Evolutionary conservation across 2,888 invertebrate species (phyloP), one percentile per base, ranked within the genome.

Genomic region (Trichopria drosophilae): DNA sequence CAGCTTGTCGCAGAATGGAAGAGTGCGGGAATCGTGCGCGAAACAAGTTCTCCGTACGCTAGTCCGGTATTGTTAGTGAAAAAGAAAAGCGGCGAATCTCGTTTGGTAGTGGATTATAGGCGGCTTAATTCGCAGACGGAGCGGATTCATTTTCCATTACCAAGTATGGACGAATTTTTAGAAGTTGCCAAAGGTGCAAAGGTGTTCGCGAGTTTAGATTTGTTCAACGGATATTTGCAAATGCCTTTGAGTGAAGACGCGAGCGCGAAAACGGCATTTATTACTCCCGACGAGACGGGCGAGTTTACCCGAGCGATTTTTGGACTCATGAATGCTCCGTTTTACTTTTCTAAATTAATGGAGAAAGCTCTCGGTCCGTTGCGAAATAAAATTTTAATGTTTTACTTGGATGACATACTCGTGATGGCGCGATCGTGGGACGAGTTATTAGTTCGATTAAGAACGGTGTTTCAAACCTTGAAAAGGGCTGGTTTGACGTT

Each of bases 91-190:
- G 55, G 51, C n/a, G 37, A 51, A 20, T 13, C 36, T 4, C 40
- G 55, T 6, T 9, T 55, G 6, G 43, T 39, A 3, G 51, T 55
- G n/a, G 55, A 55, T 20, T 55, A 36, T 31, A 40, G 51, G 3
- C 19, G 36, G n/a, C 20, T 55, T 12, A 55, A 55, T 26, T 18
- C 28, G 9, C 40, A 48, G 44, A 44, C 48, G 0, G 41, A 39
- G n/a, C 19, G 44, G n/a, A 34, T 45, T 47, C 49, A 64, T 63
- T 56, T 42, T 10, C 47, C 53, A 4, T 13, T 53, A n/a, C 53
- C 50, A 6, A 36, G 41, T 23, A 26, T 55, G 18, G 47, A 55
- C 39, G 51, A 55, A n/a, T 39, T 23, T 31, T 31, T n/a, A n/a
- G n/a, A n/a, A n/a, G n/a, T n/a, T n/a, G n/a, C n/a, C n/a, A n/a